phyloP scores from a whole-genome alignment of 1,140 invertebrate genomes.

The Ceratina australensis region DNA sequence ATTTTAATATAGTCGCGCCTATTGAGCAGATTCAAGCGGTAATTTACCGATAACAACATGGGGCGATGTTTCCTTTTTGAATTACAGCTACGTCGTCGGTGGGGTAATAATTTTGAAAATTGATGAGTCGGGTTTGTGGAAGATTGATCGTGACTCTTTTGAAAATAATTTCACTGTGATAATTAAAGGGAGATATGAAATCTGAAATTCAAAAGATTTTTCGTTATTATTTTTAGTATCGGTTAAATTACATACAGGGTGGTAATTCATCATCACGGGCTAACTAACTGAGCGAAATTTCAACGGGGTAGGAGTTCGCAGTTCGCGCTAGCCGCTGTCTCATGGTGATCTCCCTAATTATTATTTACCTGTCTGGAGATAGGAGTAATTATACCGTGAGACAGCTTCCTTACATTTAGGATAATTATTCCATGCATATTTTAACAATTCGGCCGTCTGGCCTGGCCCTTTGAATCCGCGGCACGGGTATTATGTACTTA shows the following conservation, averaged over 20 bases:
- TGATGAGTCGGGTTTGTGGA: neutral
- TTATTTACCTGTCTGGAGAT: constrained; percentile 25
- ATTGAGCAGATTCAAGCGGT: neutral
- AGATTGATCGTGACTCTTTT: too few relatives aligned
- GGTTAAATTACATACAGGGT: too few relatives aligned
- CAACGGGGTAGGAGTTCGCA: too few relatives aligned
- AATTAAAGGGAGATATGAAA: too few relatives aligned
- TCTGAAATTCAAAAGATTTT: too few relatives aligned
- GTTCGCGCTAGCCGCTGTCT: neutral
- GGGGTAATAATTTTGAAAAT: neutral
- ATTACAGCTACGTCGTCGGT: neutral
- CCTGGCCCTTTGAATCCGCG: constrained; percentile 37
- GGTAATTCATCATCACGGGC: too few relatives aligned
- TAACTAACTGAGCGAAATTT: too few relatives aligned
- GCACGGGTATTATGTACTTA: constrained; percentile 24
- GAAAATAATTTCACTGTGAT: too few relatives aligned
- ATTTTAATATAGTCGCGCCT: neutral
- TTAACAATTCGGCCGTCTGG: constrained; percentile 34
- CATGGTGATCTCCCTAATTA: constrained; percentile 9
- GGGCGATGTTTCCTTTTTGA: neutral
- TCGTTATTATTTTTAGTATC: too few relatives aligned
- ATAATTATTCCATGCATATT: constrained; percentile 54
- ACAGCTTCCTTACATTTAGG: constrained; percentile 32
- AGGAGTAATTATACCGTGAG: constrained; percentile 40
- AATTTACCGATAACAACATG: neutral